phyloP scores from a whole-genome alignment of 2,888 invertebrate genomes.

The Griposia aprilina region DNA sequence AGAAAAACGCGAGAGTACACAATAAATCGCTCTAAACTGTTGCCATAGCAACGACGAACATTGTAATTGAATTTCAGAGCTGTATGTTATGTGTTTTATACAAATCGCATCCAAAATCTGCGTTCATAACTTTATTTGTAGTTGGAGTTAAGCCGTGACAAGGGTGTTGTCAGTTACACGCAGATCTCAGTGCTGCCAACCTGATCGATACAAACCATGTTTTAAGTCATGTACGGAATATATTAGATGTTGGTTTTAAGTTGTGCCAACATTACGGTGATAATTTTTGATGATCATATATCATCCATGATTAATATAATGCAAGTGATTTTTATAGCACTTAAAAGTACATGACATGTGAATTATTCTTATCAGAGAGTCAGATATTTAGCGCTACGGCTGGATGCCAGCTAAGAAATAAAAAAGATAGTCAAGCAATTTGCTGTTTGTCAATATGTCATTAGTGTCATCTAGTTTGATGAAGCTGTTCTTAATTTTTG shows the following conservation, averaged over 20 bases:
- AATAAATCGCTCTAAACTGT: slow-evolving; percentile 51
- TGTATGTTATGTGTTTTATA: slow-evolving; percentile 57
- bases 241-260: slow-evolving; percentile 29
- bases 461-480: background rate
- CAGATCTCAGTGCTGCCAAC: slow-evolving; percentile 52
- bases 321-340: background rate
- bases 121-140: slow-evolving; percentile 70
- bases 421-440: background rate
- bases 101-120: slow-evolving; percentile 57
- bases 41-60: slow-evolving; percentile 51
- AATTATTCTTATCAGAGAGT: slow-evolving; percentile 9
- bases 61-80: slow-evolving; percentile 61
- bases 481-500: background rate
- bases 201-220: slow-evolving; percentile 42
- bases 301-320: background rate
- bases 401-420: background rate
- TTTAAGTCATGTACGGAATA: slow-evolving; percentile 31
- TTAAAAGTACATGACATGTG: background rate
- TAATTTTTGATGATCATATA: background rate
- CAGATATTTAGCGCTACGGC: background rate
- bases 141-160: slow-evolving; percentile 68
- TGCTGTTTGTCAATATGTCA: background rate
- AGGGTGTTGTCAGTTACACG: slow-evolving; percentile 76
- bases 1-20: slow-evolving; percentile 43
- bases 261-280: slow-evolving; percentile 15